Percentiles rank a stretch among this genome's conserved stretches.
These are phyloP conservation scores for Drosophila setosimentum DNA, from an alignment of 2,888 invertebrate genomes.

Conservation along the genomic window DNA sequence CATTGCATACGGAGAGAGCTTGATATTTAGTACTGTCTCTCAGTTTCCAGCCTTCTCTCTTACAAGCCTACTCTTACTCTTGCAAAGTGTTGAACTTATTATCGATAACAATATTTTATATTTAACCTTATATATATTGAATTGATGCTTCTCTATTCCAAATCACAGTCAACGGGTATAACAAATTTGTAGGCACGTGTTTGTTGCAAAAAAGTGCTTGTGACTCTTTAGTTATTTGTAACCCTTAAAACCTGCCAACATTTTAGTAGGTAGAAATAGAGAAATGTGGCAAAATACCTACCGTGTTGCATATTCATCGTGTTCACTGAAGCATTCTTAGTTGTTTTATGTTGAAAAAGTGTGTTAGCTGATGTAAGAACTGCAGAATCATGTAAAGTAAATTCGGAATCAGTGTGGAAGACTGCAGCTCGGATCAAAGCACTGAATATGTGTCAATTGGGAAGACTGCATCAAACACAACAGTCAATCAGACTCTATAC, in stretches of 20 bases:
- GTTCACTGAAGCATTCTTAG: background rate
- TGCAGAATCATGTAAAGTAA: background rate
- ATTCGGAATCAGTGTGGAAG: background rate
- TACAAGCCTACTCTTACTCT: too few species aligned
- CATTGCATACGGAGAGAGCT: background rate
- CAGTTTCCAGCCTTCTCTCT: background rate
- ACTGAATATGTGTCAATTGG: too few species aligned
- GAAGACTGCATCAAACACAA: conserved; percentile 12
- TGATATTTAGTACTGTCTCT: conserved; percentile 11
- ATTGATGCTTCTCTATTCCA: background rate
- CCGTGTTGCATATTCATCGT: background rate
- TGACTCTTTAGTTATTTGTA: background rate
- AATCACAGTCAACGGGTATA: background rate
- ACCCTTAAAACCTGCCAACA: background rate
- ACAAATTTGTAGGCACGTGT: background rate
- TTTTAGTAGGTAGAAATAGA: background rate
- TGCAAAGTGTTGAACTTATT: background rate
- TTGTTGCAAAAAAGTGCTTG: background rate
- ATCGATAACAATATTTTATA: background rate
- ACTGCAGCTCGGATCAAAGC: conserved; percentile 1
- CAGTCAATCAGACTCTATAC: conserved; percentile 1
- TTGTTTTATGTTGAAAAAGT: too few species aligned
- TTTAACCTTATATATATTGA: background rate
- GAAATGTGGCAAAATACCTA: background rate
- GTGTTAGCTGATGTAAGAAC: too few species aligned